Conservation (phyloP, 2,113 vertebrate genomes). For the Dromiciops gliroides region DNA sequence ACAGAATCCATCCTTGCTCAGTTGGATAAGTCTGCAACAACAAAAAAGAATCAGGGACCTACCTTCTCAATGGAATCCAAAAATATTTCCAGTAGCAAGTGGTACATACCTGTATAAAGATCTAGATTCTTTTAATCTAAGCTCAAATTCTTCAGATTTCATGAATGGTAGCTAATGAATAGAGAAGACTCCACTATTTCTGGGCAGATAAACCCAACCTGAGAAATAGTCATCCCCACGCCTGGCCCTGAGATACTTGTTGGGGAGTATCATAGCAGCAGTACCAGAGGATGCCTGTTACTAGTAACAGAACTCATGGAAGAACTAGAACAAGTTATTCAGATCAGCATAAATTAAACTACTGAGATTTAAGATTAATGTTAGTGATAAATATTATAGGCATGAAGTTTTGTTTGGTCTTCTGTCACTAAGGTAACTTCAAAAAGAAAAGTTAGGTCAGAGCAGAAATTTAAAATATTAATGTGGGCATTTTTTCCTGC, state of each 20-base stretch:
- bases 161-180: conserved; percentile 36
- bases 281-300: not conserved
- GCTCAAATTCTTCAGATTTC: conserved; percentile 8
- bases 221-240: conserved; percentile 27
- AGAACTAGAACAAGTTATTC: not conserved
- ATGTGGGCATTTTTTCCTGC: not conserved
- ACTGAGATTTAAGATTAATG: not conserved
- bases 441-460: not conserved
- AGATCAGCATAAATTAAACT: not conserved
- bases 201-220: not conserved
- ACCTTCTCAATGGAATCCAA: not conserved
- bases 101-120: not conserved
- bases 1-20: not conserved
- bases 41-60: not conserved
- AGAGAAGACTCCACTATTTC: not conserved
- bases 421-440: not conserved
- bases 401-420: not conserved
- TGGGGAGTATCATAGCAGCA: not conserved
- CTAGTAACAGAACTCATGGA: not conserved
- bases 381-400: rapidly evolving
- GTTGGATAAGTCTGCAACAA: not conserved
- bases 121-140: not conserved
- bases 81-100: not conserved
- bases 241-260: conserved; percentile 8
- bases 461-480: not conserved